Evolutionary conservation across 2,797 vertebrate genomes (phyloP), one percentile per base, ranked within the genome.

Genomic region (Anguilla obscura): DNA sequence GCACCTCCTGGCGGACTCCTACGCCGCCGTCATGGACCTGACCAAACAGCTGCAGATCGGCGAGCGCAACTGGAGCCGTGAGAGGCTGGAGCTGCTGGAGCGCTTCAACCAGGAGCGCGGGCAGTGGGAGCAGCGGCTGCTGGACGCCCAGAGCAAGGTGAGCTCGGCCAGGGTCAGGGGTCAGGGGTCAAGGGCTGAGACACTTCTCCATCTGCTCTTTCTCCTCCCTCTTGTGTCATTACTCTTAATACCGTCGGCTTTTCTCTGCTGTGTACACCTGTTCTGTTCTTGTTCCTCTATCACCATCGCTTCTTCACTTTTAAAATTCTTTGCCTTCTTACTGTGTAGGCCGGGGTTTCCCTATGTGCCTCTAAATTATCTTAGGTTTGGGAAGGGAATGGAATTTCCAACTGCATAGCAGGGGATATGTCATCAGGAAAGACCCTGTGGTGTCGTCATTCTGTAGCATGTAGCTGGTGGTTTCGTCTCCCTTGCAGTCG

Each of bases 1-100:
- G 90, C 98, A 98, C 88, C 97, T 99, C 87, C 95, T 99, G 86
- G 98, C 98, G 0, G 98, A 99, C 91, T 99, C 98, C 12, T 99
- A 99, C 50, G 97, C 97, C 0, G 98, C 98, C 0, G 98, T 99
- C 92, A 99, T 99, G 98, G 98, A 99, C 93, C 95, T 99, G 69
- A 99, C 98, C 0, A 97, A 98, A 92, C 98, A 99, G 95, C 95
- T 99, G 87, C 98, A 99, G 96, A 97, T 98, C 88, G 97, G 96
- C 0, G 97, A 99, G 95, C 97, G 96, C 93, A 99, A 98, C 96
- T 99, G 98, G 98, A 96, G 96, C 92, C 96, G 98, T 86, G 98
- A 99, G 94, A 99, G 98, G 92, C 94, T 98, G 92, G 98, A 99
- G 93, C 96, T 99, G 91, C 93, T 99, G 92, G 97, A 97, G 88